Percentiles rank a stretch among this genome's conserved stretches.
Evolutionary conservation across 2,113 vertebrate species (phyloP).

Genomic region (Phocoena sinus): DNA sequence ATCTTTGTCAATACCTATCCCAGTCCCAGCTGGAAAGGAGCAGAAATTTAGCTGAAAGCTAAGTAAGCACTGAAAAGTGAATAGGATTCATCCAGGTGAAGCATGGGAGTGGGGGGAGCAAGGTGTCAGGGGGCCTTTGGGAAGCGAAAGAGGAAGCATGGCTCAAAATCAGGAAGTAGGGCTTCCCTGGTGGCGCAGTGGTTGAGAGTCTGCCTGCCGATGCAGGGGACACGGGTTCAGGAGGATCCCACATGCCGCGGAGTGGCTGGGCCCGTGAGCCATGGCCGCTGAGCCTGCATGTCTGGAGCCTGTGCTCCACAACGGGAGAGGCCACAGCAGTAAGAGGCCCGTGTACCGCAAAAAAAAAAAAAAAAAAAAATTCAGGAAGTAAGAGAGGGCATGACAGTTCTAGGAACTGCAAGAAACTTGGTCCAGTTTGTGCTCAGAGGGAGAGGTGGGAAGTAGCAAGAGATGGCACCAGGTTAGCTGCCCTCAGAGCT

Average conservation of each 20-base stretch:
- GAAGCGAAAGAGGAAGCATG: neutral
- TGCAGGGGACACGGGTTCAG: too few relatives aligned
- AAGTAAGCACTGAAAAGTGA: neutral
- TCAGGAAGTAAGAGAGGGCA: neutral
- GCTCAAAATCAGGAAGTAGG: neutral
- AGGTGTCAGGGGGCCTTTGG: neutral
- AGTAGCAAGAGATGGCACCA: neutral
- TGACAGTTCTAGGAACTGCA: conserved; percentile 12
- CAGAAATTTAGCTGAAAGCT: neutral
- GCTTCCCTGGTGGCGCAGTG: too few relatives aligned
- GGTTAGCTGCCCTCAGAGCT: neutral
- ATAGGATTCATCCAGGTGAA: neutral
- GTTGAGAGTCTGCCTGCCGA: too few relatives aligned
- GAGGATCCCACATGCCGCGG: too few relatives aligned
- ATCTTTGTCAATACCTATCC: neutral
- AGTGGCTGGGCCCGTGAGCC: too few relatives aligned
- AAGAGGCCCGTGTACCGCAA: too few relatives aligned
- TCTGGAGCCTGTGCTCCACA: too few relatives aligned
- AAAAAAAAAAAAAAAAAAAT: too few relatives aligned
- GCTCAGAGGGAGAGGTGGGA: neutral
- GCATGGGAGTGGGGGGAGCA: too few relatives aligned
- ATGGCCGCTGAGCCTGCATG: accelerated
- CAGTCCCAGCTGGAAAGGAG: neutral
- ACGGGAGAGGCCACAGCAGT: too few relatives aligned
- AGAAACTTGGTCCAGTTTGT: neutral